Conservation (phyloP, 1,140 invertebrate species). For the Stegodyphus dumicola region DNA sequence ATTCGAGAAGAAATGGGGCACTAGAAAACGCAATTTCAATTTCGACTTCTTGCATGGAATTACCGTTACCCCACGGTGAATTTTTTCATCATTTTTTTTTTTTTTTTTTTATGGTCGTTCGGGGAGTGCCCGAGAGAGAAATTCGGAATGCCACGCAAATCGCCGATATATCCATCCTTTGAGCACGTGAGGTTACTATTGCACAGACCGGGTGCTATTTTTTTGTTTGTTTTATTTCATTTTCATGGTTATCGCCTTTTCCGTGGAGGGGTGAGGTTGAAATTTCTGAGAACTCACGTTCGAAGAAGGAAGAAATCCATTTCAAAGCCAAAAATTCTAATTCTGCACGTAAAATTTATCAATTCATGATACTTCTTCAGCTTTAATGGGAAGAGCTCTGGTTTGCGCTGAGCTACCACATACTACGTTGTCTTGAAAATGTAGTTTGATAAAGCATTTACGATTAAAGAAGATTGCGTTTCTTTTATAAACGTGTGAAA, state of each 20-base stretch:
- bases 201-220: neutral
- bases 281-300: neutral
- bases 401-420: no score
- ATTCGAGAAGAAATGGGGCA: constrained; percentile 32
- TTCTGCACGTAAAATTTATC: no score
- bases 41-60: constrained; percentile 49
- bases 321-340: no score
- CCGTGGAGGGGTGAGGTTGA: constrained; percentile 7
- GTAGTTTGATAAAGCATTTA: no score
- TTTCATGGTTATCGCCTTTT: neutral
- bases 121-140: constrained; percentile 15
- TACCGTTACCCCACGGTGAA: constrained; percentile 2
- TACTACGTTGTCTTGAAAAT: no score
- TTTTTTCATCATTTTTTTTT: neutral
- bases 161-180: constrained; percentile 48
- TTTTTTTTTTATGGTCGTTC: constrained; percentile 44
- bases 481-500: no score
- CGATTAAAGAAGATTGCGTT: no score
- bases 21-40: constrained; percentile 54
- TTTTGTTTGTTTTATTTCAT: neutral
- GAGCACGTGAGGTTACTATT: constrained; percentile 38
- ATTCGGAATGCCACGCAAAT: constrained; percentile 39
- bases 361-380: no score
- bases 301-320: no score
- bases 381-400: no score